phyloP scores from a whole-genome alignment of 2,113 vertebrate genomes.

The Leuciscus idus region DNA sequence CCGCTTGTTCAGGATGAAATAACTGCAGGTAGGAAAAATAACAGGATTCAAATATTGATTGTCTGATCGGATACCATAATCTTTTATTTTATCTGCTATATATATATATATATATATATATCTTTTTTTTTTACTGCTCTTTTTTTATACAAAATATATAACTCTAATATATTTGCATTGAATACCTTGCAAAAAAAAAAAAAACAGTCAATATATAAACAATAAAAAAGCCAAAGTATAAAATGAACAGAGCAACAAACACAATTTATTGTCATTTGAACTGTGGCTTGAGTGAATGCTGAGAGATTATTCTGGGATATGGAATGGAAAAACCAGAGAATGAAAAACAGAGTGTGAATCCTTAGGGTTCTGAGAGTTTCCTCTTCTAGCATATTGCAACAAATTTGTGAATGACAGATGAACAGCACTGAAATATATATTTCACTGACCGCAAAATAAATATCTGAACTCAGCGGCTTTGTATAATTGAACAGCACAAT shows the following conservation, averaged over 20 bases:
- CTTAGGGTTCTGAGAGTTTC: slow-evolving; percentile 10
- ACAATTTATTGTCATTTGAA: background rate
- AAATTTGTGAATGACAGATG: slow-evolving; percentile 31
- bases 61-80: background rate
- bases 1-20: slow-evolving; percentile 85
- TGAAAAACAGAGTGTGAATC: slow-evolving; percentile 17
- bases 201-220: background rate
- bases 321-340: background rate
- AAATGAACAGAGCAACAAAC: background rate
- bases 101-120: background rate
- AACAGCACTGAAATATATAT: slow-evolving; percentile 36
- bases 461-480: slow-evolving; percentile 33
- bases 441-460: slow-evolving; percentile 33
- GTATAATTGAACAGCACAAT: slow-evolving; percentile 38
- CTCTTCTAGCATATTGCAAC: slow-evolving; percentile 39
- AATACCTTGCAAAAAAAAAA: slow-evolving; percentile 5
- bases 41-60: background rate
- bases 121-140: background rate
- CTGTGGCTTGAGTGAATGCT: background rate
- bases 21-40: slow-evolving; percentile 65
- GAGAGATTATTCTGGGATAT: background rate
- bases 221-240: background rate
- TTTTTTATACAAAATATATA: background rate
- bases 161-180: background rate
- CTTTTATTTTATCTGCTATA: background rate